Evolutionary conservation across 1,140 invertebrate genomes (phyloP).

Genomic region (Helicoverpa armigera): DNA sequence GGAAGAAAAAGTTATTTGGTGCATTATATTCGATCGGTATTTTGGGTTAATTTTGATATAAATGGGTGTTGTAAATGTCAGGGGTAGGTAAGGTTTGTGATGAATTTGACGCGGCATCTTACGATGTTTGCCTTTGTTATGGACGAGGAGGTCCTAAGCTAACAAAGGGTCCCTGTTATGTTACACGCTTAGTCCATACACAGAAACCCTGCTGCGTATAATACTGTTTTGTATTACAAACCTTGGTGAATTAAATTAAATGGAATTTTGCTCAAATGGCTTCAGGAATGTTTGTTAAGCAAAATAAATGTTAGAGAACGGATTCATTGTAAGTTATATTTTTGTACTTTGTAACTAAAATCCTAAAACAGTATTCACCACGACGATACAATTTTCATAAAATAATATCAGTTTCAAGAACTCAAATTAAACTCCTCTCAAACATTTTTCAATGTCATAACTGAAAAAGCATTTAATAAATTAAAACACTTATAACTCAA

Average conservation of each 20-base stretch:
- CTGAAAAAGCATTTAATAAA: background rate
- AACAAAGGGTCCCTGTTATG: slow-evolving; percentile 39
- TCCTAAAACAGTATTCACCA: no score
- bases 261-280: slow-evolving; percentile 7
- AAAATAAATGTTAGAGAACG: slow-evolving; percentile 1
- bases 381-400: no score
- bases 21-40: slow-evolving; percentile 56
- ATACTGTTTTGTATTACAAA: slow-evolving; percentile 34
- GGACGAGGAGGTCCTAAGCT: slow-evolving; percentile 42
- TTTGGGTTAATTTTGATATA: background rate
- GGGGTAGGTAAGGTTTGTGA: background rate
- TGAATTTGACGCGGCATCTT: slow-evolving; percentile 43
- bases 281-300: slow-evolving; percentile 19
- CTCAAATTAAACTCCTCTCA: no score
- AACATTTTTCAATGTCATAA: background rate
- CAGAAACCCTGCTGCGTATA: slow-evolving; percentile 18
- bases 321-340: background rate
- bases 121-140: slow-evolving; percentile 38
- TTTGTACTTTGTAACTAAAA: no score
- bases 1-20: slow-evolving; percentile 63
- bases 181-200: slow-evolving; percentile 35
- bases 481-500: background rate
- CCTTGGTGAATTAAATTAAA: slow-evolving; percentile 38
- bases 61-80: background rate
- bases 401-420: no score